Evolutionary conservation across 92 coral and sea anemone species (phyloP).

Genomic region (Epizoanthus ramosus): DNA sequence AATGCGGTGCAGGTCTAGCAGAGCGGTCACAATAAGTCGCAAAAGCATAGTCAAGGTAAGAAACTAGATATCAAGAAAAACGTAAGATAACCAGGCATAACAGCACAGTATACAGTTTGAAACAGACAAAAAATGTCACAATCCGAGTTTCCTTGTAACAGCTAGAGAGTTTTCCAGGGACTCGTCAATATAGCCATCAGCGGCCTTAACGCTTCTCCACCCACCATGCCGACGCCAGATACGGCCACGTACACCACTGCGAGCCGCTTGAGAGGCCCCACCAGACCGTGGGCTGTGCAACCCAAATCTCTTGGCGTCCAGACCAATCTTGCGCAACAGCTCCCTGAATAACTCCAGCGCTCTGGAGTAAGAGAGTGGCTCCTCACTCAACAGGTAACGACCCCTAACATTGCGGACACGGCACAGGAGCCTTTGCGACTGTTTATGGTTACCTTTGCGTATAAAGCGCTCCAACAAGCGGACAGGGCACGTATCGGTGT

Average conservation of each 20-base stretch:
- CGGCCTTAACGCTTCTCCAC: conserved; percentile 55
- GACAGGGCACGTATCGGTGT: too few species aligned
- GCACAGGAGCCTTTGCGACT: background rate
- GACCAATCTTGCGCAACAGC: conserved; percentile 33
- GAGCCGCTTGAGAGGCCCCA: conserved; percentile 56
- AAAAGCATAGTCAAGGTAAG: too few species aligned
- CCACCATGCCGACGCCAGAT: conserved; percentile 56
- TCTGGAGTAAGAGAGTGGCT: conserved; percentile 44
- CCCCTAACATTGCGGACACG: background rate
- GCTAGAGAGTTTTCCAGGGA: conserved; percentile 37
- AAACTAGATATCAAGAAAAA: too few species aligned
- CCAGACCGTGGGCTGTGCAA: conserved; percentile 51
- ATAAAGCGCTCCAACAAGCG: background rate
- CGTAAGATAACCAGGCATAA: too few species aligned
- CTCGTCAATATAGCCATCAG: conserved; percentile 44
- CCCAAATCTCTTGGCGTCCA: conserved; percentile 46
- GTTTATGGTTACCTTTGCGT: conserved; percentile 46
- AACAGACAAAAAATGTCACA: too few species aligned
- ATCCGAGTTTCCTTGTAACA: conserved; percentile 11
- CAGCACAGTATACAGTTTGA: too few species aligned
- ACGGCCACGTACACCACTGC: conserved; percentile 45
- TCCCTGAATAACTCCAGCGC: conserved; percentile 41
- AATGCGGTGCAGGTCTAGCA: too few species aligned
- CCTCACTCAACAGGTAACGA: background rate
- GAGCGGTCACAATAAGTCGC: too few species aligned